Percentiles rank a stretch among this genome's conserved stretches.
Evolutionary conservation across 2,797 vertebrate genomes (phyloP).

Genomic region (Macropodus opercularis): DNA sequence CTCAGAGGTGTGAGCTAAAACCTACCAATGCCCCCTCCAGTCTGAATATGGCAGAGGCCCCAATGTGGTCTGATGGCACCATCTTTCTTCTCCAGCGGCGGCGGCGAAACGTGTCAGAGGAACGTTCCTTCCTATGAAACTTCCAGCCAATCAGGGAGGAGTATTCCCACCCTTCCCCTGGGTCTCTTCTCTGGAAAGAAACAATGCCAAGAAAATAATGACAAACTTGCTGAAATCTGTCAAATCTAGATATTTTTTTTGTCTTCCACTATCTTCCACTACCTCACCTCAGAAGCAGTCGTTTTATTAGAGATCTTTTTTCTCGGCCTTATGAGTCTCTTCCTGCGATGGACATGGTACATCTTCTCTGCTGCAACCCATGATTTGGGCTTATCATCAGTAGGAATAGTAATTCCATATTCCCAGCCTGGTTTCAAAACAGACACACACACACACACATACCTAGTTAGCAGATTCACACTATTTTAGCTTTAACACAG

Average conservation of each 20-base stretch:
- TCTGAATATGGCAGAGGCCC: constrained; percentile 93
- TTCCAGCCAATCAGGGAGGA: constrained; percentile 97
- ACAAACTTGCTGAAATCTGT: neutral
- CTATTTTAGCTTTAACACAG: neutral
- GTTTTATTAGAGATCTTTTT: constrained; percentile 82
- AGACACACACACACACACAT: constrained; percentile 4
- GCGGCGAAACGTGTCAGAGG: constrained; percentile 92
- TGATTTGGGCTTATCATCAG: constrained; percentile 92
- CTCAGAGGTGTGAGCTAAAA: constrained; percentile 12
- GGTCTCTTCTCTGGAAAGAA: constrained; percentile 64
- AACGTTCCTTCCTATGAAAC: constrained; percentile 91
- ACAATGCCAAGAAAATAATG: neutral
- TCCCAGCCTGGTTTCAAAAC: constrained; percentile 89
- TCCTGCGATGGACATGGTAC: constrained; percentile 93
- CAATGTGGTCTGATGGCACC: constrained; percentile 87
- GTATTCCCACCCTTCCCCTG: constrained; percentile 93
- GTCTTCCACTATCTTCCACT: neutral
- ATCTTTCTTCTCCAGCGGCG: constrained; percentile 96
- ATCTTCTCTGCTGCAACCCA: constrained; percentile 98
- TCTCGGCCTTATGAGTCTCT: constrained; percentile 87
- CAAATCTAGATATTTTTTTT: neutral
- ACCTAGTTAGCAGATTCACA: neutral
- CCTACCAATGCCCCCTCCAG: constrained; percentile 94
- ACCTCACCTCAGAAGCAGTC: constrained; percentile 76
- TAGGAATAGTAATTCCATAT: constrained; percentile 94